Evolutionary conservation across 2,797 vertebrate species (phyloP), one percentile per base, ranked within the genome.

Genomic region (Cygnus olor): DNA sequence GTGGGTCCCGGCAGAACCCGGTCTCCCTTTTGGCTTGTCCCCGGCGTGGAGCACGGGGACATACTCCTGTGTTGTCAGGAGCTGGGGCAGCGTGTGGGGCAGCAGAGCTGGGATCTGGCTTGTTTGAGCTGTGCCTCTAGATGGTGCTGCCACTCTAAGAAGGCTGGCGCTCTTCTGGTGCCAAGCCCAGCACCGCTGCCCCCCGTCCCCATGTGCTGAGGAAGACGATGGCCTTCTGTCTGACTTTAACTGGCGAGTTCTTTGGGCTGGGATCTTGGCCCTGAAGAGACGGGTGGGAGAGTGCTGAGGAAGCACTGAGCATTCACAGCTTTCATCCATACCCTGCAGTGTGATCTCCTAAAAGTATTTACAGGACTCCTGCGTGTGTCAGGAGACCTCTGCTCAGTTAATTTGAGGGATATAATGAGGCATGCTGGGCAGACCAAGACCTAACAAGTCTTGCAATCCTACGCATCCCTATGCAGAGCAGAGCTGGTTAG

Each of bases 91-190:
- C 1, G 1, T 53, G 28, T 80, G 72, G 49, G 83, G 44, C 47
- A 71, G 28, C 51, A 82, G 47, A 87, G 30, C 65, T 88, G 57
- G 94, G 51, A 17, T 89, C 21, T 6, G 6, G 16, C 28, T 85
- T 70, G 16, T 51, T 84, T 57, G 42, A 83, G 57, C 88, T 74
- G 60, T 66, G 57, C 94, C 94, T 90, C 61, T 88, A 93, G 91
- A 60, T 93, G 94, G 91, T 95, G 91, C 93, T 94, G 77, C 70
- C 66, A 36, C 66, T 79, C 77, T 79, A 28, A 80, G 82, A 58
- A 69, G 45, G 22, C 28, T 96, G 63, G 38, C 32, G 10, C 24
- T 91, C 10, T 6, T 24, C 32, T 88, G 30, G 11, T 86, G 56
- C n/a, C 63, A 79, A 10, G 38, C 21, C 13, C 40, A 57, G 83